Conservation (phyloP, 2,113 vertebrate species). For the Myxocyprinus asiaticus region DNA sequence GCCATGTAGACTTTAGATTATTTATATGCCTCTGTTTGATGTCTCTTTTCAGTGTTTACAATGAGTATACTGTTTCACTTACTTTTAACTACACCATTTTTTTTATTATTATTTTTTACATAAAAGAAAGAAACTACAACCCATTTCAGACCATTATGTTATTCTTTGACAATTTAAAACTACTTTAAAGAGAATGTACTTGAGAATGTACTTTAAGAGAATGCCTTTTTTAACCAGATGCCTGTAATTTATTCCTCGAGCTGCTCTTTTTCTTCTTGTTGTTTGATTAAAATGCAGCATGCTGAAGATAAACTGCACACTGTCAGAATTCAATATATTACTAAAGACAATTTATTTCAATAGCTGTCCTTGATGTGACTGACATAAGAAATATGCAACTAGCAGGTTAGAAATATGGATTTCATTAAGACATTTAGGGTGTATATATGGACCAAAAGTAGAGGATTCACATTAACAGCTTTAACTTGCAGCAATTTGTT, state of each 20-base stretch:
- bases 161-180: constrained; percentile 56
- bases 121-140: background rate
- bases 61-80: constrained; percentile 36
- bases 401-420: constrained; percentile 33
- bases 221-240: constrained; percentile 62
- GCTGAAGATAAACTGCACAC: constrained; percentile 44
- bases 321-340: constrained; percentile 16
- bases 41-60: constrained; percentile 56
- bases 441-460: constrained; percentile 62
- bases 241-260: constrained; percentile 75
- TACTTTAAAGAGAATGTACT: constrained; percentile 77
- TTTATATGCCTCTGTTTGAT: constrained; percentile 39
- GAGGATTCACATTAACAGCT: constrained; percentile 55
- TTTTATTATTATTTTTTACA: constrained; percentile 21
- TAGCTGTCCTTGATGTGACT: constrained; percentile 50
- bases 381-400: constrained; percentile 43
- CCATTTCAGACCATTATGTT: constrained; percentile 33
- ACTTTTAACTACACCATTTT: background rate
- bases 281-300: constrained; percentile 46
- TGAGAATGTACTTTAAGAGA: constrained; percentile 73
- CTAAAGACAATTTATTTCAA: constrained; percentile 33
- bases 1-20: constrained; percentile 13
- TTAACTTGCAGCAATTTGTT: constrained; percentile 52
- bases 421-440: constrained; percentile 56
- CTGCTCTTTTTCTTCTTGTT: constrained; percentile 64